Evolutionary conservation across 2,888 invertebrate species (phyloP).

Genomic region (Eurois occulta): DNA sequence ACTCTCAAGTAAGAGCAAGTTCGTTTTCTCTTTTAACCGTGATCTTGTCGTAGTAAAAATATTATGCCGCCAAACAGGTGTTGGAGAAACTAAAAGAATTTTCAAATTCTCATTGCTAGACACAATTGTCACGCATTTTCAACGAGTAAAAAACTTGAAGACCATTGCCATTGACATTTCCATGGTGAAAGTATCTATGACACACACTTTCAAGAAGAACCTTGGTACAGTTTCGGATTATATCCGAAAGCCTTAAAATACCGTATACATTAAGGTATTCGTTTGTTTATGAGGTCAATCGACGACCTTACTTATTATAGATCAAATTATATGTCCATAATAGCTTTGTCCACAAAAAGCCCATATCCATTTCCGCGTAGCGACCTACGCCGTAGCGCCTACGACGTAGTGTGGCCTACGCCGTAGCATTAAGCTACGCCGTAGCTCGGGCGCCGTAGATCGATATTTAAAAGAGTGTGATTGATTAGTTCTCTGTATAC

Average conservation of each 20-base stretch:
- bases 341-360: constrained; percentile 12
- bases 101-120: background rate
- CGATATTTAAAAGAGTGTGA: background rate
- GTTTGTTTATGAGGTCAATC: background rate
- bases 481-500: background rate
- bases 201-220: background rate
- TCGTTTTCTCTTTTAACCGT: background rate
- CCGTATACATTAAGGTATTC: background rate
- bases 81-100: background rate
- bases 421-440: background rate
- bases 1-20: background rate
- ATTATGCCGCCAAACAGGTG: background rate
- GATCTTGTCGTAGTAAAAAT: background rate
- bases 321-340: background rate
- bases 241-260: background rate
- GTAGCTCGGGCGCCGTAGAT: background rate
- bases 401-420: background rate
- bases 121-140: background rate
- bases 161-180: background rate
- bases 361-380: background rate
- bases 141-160: background rate
- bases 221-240: background rate
- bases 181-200: background rate
- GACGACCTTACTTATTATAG: constrained; percentile 4
- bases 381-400: constrained; percentile 7